Percentiles rank a stretch among this genome's conserved stretches.
Evolutionary conservation across 1,140 invertebrate genomes (phyloP).

Genomic region (Pomacea maculata): DNA sequence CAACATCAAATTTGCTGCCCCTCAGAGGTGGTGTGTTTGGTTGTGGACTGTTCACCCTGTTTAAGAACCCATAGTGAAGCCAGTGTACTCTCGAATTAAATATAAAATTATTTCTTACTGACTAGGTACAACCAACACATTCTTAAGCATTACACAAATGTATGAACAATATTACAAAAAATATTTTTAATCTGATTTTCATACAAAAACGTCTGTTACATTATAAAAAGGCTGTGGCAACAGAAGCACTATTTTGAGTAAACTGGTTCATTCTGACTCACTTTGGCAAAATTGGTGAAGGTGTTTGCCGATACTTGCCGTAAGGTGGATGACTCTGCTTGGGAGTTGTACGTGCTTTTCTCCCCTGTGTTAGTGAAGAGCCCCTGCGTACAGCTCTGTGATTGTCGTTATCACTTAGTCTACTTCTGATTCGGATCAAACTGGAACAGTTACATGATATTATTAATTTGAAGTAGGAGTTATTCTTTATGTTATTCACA

Average conservation of each 20-base stretch:
- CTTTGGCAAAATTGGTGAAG: conserved; percentile 34
- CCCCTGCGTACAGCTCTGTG: conserved; percentile 6
- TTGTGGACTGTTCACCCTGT: background rate
- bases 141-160: no score
- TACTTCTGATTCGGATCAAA: conserved; percentile 33
- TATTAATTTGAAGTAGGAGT: background rate
- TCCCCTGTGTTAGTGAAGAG: conserved; percentile 12
- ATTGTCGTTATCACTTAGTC: conserved; percentile 23
- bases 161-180: no score
- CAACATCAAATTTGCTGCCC: conserved; percentile 37
- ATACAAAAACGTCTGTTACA: background rate
- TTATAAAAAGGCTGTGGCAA: background rate
- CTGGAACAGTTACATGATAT: conserved; percentile 9
- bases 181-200: background rate
- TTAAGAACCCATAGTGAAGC: background rate
- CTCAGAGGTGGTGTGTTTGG: background rate
- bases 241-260: no score
- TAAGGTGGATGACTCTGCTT: conserved; percentile 33
- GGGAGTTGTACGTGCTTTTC: background rate
- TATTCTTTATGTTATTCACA: background rate
- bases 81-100: no score
- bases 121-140: no score
- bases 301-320: conserved; percentile 39
- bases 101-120: no score
- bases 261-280: background rate